These are phyloP conservation scores for Enteromius argenteus DNA, from an alignment of 2,797 vertebrate species.

Conservation along the genomic window DNA sequence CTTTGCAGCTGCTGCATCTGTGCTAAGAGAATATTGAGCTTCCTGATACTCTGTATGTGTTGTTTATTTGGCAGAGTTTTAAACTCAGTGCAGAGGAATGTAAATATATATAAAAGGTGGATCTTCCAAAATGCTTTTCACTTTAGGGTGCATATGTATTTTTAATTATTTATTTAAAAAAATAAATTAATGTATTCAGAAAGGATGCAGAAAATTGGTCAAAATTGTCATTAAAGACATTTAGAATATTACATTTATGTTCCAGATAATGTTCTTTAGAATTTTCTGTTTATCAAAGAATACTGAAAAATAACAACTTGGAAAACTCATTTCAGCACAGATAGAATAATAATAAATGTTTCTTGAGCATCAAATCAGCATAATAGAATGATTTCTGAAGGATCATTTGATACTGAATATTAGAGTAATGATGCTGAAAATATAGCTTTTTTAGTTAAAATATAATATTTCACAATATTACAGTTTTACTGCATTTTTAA, in stretches of 20 bases:
- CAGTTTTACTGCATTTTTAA: neutral
- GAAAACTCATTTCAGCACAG: neutral
- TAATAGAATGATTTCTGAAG: neutral
- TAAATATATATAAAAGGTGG: neutral
- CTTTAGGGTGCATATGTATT: neutral
- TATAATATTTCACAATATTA: neutral
- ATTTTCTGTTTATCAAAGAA: neutral
- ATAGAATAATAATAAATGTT: neutral
- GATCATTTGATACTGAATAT: neutral
- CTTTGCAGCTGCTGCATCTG: constrained; percentile 52
- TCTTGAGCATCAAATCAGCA: neutral
- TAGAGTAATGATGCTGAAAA: neutral
- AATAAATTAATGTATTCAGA: neutral
- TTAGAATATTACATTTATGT: neutral
- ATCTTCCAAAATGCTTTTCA: neutral
- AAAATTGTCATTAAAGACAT: neutral
- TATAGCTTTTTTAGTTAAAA: neutral
- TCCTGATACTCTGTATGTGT: constrained; percentile 28
- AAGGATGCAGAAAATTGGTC: neutral
- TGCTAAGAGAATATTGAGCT: constrained; percentile 46
- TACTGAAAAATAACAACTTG: neutral
- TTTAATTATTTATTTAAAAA: neutral
- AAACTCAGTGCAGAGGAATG: neutral
- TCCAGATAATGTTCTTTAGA: neutral
- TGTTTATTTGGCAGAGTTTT: constrained; percentile 23